Evolutionary conservation across 2,113 vertebrate genomes (phyloP), one percentile per base, ranked within the genome.

Genomic region (Uria aalge): DNA sequence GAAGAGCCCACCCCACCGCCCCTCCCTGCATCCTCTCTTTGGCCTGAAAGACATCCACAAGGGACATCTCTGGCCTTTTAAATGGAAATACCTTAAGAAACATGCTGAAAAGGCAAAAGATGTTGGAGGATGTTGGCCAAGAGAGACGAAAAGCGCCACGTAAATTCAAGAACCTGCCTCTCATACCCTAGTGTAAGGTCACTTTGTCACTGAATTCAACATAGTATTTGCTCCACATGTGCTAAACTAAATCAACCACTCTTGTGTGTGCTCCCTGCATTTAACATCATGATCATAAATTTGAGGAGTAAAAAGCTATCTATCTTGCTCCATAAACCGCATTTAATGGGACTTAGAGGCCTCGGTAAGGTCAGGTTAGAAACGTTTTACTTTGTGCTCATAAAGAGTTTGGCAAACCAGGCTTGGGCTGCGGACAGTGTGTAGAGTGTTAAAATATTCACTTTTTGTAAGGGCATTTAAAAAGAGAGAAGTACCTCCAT

Each of bases 1-100:
- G 7, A 72, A 24, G 12, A 62, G 5, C 6, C 3, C 13, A 57
- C 12, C 3, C 34, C 12, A 67, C 9, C 0, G 0, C 43, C 29
- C 26, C 55, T 60, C 24, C 10, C n/a, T 78, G 20, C 23, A 71
- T 36, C 34, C 19, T n/a, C 22, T 71, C 34, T 77, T 50, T 5
- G 0, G 1, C 3, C 16, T 66, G 26, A 45, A 79, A 62, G 59
- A 66, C 18, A 75, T 7, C 21, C 17, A 62, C 8, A 32, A 50
- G 10, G 1, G 0, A 79, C 7, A 43, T 43, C 6, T 50, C 52
- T 27, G 20, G 67, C 9, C 21, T 75, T 68, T 68, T 8, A 69
- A 52, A 66, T 38, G 7, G 38, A 50, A 79, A 56, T 36, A 52
- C 5, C 20, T 74, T 29, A 71, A 62, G 15, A 92, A 85, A 90